These are phyloP conservation scores for Aleadryas rufinucha DNA, from an alignment of 2,113 vertebrate species.

Conservation along the genomic window DNA sequence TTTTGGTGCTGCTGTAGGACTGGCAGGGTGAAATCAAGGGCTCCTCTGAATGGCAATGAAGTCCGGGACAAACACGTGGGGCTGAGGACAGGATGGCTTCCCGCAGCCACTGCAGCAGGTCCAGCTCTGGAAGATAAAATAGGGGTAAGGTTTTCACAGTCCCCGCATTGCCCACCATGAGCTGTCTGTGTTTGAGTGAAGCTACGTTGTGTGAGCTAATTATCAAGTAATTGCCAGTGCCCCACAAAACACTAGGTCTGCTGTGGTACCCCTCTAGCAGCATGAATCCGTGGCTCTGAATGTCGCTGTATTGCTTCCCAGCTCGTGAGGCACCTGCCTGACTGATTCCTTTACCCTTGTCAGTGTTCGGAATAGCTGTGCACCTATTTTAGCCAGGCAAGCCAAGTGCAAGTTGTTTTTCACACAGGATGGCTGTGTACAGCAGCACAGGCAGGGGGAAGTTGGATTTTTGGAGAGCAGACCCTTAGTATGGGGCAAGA, in stretches of 20 bases:
- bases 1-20: background rate
- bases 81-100: background rate
- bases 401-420: background rate
- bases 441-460: background rate
- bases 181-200: background rate
- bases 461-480: background rate
- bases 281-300: background rate
- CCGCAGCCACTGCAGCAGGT: background rate
- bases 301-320: background rate
- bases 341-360: slow-evolving; percentile 21
- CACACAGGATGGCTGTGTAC: background rate
- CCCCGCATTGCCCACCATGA: background rate
- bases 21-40: slow-evolving; percentile 1
- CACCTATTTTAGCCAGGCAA: background rate
- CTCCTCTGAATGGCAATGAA: background rate
- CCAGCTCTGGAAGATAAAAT: background rate
- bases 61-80: background rate
- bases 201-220: background rate
- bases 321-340: background rate
- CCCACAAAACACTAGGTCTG: background rate
- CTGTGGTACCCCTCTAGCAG: background rate
- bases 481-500: background rate
- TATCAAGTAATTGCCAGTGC: background rate
- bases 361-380: background rate
- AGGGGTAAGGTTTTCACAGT: background rate